These are phyloP conservation scores for Branchipolynoe longqiensis DNA, from an alignment of 2,888 invertebrate species.

Conservation along the genomic window DNA sequence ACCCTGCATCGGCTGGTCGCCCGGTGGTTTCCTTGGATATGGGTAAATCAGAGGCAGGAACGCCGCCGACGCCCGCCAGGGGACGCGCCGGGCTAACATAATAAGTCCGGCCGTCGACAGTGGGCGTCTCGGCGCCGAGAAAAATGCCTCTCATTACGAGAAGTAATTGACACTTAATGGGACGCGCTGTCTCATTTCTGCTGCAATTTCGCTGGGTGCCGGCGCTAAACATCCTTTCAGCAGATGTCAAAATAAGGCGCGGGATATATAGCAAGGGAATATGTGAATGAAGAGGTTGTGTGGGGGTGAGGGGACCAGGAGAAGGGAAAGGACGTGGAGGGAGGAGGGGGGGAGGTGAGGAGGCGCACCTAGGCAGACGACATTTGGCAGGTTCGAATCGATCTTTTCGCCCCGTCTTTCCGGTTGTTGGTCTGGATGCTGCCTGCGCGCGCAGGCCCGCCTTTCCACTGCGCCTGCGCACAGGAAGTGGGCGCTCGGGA, in stretches of 20 bases:
- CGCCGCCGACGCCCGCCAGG: neutral
- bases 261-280: constrained; percentile 44
- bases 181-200: constrained; percentile 50
- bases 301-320: neutral
- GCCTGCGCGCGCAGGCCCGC: constrained; percentile 29
- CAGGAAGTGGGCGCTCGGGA: constrained; percentile 45
- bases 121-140: constrained; percentile 12
- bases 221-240: constrained; percentile 41
- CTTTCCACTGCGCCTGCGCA: neutral
- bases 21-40: constrained; percentile 45
- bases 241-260: constrained; percentile 27
- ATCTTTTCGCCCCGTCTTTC: constrained; percentile 46
- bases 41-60: constrained; percentile 50
- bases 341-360: no score
- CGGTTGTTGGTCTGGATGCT: constrained; percentile 19
- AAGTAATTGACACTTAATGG: constrained; percentile 58
- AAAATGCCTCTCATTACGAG: constrained; percentile 58
- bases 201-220: constrained; percentile 20
- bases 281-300: constrained; percentile 54
- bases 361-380: constrained; percentile 32
- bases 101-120: constrained; percentile 32
- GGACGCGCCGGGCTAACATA: constrained; percentile 48
- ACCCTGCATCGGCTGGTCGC: constrained; percentile 1
- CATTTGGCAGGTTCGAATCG: constrained; percentile 36
- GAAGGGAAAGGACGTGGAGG: no score